Evolutionary conservation across 2,888 invertebrate genomes (phyloP).

Genomic region (Oligia fasciuncula): DNA sequence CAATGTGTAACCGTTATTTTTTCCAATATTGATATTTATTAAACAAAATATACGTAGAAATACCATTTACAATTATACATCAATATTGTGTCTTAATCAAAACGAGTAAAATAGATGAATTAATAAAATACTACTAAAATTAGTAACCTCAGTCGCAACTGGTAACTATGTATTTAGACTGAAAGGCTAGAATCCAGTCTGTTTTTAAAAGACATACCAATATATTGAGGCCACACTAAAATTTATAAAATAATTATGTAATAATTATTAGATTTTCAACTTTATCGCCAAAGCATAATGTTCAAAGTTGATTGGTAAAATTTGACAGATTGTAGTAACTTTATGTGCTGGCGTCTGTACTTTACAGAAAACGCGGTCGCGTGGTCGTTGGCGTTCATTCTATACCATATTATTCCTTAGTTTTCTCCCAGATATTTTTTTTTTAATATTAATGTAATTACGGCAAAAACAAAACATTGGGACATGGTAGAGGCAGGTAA

Average conservation of each 20-base stretch:
- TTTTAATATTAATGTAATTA: neutral
- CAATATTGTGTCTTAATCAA: neutral
- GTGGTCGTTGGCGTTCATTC: neutral
- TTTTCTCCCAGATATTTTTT: neutral
- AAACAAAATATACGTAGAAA: conserved; percentile 16
- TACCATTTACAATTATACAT: neutral
- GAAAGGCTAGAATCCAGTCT: conserved; percentile 12
- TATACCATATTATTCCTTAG: neutral
- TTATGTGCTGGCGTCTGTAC: no score
- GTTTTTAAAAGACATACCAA: conserved; percentile 44
- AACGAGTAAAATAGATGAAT: neutral
- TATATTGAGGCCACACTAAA: conserved; percentile 20
- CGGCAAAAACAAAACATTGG: neutral
- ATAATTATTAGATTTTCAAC: no score
- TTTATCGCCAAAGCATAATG: no score
- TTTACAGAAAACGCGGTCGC: neutral
- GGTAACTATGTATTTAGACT: conserved; percentile 2
- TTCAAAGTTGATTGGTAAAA: no score
- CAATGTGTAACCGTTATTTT: no score
- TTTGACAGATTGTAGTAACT: no score
- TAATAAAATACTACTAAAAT: conserved; percentile 1
- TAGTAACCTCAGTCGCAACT: neutral
- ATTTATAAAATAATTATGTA: conserved; percentile 6
- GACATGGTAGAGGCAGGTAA: neutral
- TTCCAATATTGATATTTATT: no score